A percentile compares a stretch with the other conserved stretches of the same genome.
These are phyloP conservation scores for Hydra vulgaris DNA, from an alignment of 30 jellyfish, hydroid and myxozoan species.

Conservation along the genomic window DNA sequence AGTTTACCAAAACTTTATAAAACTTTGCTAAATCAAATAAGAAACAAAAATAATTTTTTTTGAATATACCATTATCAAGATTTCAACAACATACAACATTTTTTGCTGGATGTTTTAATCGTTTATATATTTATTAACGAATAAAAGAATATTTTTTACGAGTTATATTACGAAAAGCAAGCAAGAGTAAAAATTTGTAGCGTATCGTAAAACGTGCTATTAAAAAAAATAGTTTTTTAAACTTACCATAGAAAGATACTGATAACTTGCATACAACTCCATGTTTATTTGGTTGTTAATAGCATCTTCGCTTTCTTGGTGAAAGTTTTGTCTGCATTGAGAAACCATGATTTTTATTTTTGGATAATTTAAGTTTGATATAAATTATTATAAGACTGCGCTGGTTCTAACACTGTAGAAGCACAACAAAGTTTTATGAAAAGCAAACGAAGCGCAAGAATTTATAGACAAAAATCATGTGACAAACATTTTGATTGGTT, in stretches of 20 bases:
- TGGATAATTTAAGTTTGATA: no score
- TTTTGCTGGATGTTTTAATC: no score
- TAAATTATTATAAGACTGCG: constrained; percentile 5
- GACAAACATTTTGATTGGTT: background rate
- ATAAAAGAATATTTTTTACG: background rate
- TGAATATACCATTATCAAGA: no score
- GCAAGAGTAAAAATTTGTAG: no score
- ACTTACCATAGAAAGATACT: constrained; percentile 72
- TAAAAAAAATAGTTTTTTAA: background rate
- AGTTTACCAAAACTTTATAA: no score
- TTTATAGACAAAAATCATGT: background rate
- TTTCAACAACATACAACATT: no score
- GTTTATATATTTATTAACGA: no score
- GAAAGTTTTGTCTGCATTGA: constrained; percentile 77
- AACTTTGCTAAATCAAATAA: no score
- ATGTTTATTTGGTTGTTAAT: constrained; percentile 88
- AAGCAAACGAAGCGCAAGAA: background rate
- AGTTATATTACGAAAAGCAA: no score
- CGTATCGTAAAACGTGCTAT: background rate
- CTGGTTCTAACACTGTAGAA: constrained; percentile 36
- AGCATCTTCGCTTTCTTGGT: constrained; percentile 88
- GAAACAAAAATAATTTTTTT: no score
- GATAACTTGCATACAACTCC: constrained; percentile 90
- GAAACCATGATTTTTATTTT: constrained; percentile 39
- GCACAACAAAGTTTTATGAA: constrained; percentile 12